Base-by-base conservation (phyloP, 2,888 invertebrate species). In the Drepanosiphum platanoidis region DNA sequence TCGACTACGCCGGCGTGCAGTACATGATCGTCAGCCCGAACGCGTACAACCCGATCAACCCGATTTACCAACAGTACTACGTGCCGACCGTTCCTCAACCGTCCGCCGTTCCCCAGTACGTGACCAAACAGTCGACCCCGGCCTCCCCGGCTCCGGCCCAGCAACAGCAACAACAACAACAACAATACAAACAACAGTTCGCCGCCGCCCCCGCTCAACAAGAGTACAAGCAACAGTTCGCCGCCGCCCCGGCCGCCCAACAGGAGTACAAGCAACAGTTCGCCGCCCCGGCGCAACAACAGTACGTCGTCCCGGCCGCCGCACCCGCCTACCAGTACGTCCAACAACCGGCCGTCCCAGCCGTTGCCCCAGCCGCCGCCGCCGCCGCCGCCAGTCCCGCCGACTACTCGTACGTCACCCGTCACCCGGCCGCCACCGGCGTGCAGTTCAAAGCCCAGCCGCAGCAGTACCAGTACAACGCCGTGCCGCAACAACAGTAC, bases 1-100 rank as follows among this genome's bases (percentile, higher is more conserved):
- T 84, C n/a, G 84, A 84, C 58, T 84, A 77, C 68, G 1, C 32
- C n/a, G 84, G 77, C 4, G 39, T 84, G 15, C 84, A 84, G 58
- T 84, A 84, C 68, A 58, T 75, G 36, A 27, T 77, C 52, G 18
- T 77, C 46, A 75, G n/a, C 58, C 77, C 84, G 8, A 77, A 18
- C 52, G 52, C 52, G 9, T 84, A 52, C 70, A 70, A 70, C 66
- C 15, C 46, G 5, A 34, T 13, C 18, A 82, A 82, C 39, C 81
- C 71, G 32, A 8, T 82, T 22, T 83, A 81, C 61, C 82, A 83
- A 64, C 82, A 27, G 30, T 83, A 77, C 75, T 84, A 84, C 36
- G 68, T 68, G n/a, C 68, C 74, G 13, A 36, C 84, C 22, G 46
- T 27, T 4, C 27, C 79, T 4, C 75, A 77, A 58, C 77, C 77